Conservation (phyloP, 92 coral and sea anemone species). For the Chrysogorgia sp. region DNA sequence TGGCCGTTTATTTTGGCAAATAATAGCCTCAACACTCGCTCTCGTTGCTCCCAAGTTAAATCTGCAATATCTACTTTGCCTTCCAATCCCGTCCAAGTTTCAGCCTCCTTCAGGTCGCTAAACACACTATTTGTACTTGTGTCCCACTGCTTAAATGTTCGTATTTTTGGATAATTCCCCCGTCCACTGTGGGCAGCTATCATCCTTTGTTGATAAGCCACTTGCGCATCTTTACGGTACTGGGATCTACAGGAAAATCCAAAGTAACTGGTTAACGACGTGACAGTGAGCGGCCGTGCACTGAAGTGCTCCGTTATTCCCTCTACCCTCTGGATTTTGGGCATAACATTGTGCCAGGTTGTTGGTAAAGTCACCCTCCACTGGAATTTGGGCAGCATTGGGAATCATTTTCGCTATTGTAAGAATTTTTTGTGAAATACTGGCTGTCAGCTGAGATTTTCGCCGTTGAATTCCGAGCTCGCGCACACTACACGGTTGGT, state of each 20-base stretch:
- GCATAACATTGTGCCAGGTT: too few relatives aligned
- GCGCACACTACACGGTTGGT: too few relatives aligned
- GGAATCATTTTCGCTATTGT: too few relatives aligned
- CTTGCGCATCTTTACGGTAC: slow-evolving; percentile 93
- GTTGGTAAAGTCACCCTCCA: too few relatives aligned
- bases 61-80: slow-evolving; percentile 91
- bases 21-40: slow-evolving; percentile 81
- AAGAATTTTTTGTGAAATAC: too few relatives aligned
- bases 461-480: too few relatives aligned
- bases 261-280: too few relatives aligned
- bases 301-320: too few relatives aligned
- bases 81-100: slow-evolving; percentile 93
- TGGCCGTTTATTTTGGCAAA: slow-evolving; percentile 96
- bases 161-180: slow-evolving; percentile 82
- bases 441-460: too few relatives aligned
- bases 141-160: slow-evolving; percentile 88
- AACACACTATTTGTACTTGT: slow-evolving; percentile 96
- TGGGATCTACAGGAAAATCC: slow-evolving; percentile 69
- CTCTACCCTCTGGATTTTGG: too few relatives aligned
- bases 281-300: too few relatives aligned
- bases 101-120: slow-evolving; percentile 92
- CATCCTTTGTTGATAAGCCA: slow-evolving; percentile 94
- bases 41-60: slow-evolving; percentile 98
- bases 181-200: slow-evolving; percentile 89
- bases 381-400: too few relatives aligned